Evolutionary conservation across 2,797 vertebrate genomes (phyloP).

Genomic region (Amblyopsis hoosieri): DNA sequence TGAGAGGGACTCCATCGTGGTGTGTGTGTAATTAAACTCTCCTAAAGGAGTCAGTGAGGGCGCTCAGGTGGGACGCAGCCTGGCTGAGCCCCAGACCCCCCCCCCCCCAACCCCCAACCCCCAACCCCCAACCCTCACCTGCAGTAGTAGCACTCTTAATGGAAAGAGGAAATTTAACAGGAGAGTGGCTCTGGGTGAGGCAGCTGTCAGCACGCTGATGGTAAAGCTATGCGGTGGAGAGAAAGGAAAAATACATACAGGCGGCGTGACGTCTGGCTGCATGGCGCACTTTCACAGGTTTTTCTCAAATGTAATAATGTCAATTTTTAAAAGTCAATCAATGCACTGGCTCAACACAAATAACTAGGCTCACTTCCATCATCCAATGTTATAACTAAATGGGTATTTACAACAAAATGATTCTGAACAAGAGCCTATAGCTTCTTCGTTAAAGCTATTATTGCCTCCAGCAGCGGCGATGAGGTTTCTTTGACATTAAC

Average conservation of each 20-base stretch:
- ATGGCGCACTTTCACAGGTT: too few relatives aligned
- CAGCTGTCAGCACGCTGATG: background rate
- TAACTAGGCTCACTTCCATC: too few relatives aligned
- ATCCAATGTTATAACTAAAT: too few relatives aligned
- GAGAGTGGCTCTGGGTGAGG: background rate
- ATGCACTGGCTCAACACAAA: too few relatives aligned
- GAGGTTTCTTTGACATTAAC: background rate
- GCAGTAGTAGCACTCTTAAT: background rate
- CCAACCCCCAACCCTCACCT: background rate
- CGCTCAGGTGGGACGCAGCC: slow-evolving; percentile 4
- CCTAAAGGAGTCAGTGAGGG: slow-evolving; percentile 29
- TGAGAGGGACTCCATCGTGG: slow-evolving; percentile 47
- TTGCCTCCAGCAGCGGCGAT: too few relatives aligned
- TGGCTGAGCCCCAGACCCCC: slow-evolving; percentile 16
- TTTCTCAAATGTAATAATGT: too few relatives aligned
- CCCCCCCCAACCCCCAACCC: slow-evolving; percentile 8
- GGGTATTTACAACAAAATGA: too few relatives aligned
- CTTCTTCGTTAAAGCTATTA: too few relatives aligned
- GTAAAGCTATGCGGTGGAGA: background rate
- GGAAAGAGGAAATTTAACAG: background rate
- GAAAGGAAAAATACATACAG: background rate
- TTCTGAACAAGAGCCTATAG: too few relatives aligned
- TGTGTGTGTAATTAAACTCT: slow-evolving; percentile 66
- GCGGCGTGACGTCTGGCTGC: background rate
- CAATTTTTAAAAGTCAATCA: too few relatives aligned